These are phyloP conservation scores for Pegea sp. DNA, from an alignment of 23 tunicate species.

Conservation along the genomic window DNA sequence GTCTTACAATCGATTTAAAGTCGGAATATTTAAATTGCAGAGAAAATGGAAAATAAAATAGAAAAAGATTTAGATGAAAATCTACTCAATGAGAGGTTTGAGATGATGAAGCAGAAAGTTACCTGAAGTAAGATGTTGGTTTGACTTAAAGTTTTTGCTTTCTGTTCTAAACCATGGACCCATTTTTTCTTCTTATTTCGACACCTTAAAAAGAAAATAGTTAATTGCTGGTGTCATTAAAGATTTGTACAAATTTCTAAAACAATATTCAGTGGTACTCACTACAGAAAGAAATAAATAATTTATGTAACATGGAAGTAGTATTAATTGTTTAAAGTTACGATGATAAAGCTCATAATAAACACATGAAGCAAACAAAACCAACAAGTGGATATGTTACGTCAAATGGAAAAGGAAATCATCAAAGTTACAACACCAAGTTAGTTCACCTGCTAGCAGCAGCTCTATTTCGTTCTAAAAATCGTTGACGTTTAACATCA, in stretches of 20 bases:
- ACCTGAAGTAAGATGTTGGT: constrained; percentile 59
- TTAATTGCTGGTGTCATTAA: too few relatives aligned
- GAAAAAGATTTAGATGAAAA: too few relatives aligned
- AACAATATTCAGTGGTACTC: too few relatives aligned
- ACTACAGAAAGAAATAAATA: too few relatives aligned
- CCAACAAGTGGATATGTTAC: not conserved
- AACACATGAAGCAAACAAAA: not conserved
- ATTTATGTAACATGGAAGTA: too few relatives aligned
- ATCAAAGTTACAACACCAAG: not conserved
- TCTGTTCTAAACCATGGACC: constrained; percentile 66
- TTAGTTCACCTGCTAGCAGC: constrained; percentile 70
- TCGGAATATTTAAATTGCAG: too few relatives aligned
- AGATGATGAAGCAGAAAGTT: too few relatives aligned
- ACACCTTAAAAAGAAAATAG: too few relatives aligned
- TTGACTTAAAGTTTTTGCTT: constrained; percentile 55
- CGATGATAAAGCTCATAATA: not conserved
- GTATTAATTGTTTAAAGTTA: too few relatives aligned
- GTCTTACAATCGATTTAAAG: not conserved
- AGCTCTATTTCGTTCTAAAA: constrained; percentile 78
- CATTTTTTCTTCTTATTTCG: constrained; percentile 76
- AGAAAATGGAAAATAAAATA: too few relatives aligned
- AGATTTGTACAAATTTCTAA: too few relatives aligned
- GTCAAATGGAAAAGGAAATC: not conserved
- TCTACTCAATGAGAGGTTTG: too few relatives aligned
- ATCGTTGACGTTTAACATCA: constrained; percentile 59